phyloP scores from a whole-genome alignment of 2,888 invertebrate genomes.

The Therioaphis trifolii region DNA sequence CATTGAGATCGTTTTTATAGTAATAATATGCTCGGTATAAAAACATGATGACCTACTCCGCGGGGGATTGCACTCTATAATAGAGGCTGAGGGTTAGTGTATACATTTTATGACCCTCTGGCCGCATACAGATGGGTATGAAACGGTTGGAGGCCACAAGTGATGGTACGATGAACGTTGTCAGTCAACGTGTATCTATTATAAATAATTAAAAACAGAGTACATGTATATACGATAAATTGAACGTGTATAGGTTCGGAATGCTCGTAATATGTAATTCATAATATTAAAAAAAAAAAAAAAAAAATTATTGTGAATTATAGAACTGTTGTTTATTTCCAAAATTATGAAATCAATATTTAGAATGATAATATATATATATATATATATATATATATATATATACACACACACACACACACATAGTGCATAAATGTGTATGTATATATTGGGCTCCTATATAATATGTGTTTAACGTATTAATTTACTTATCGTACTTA shows the following conservation, averaged over 20 bases:
- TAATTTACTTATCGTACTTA: too few species aligned
- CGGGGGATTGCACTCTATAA: conserved; percentile 47
- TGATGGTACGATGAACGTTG: background rate
- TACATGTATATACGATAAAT: background rate
- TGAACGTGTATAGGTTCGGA: background rate
- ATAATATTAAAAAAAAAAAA: background rate
- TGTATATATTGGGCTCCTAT: too few species aligned
- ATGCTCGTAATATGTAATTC: background rate
- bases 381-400: too few species aligned
- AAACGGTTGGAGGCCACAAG: conserved; percentile 8
- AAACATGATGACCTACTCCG: conserved; percentile 38
- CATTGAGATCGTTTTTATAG: background rate
- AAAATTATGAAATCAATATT: too few species aligned
- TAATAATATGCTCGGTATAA: background rate
- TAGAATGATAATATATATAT: too few species aligned
- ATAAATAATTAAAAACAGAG: conserved; percentile 26
- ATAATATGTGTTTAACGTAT: too few species aligned
- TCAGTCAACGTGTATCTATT: conserved; percentile 16
- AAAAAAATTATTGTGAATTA: too few species aligned
- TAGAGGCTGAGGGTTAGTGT: conserved; percentile 28
- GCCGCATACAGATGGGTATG: background rate
- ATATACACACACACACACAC: too few species aligned
- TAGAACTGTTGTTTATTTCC: too few species aligned
- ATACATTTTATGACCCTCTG: conserved; percentile 35
- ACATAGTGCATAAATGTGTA: too few species aligned